These are phyloP conservation scores for Capreolus pygargus DNA, from an alignment of 2,113 vertebrate genomes.

Conservation along the genomic window DNA sequence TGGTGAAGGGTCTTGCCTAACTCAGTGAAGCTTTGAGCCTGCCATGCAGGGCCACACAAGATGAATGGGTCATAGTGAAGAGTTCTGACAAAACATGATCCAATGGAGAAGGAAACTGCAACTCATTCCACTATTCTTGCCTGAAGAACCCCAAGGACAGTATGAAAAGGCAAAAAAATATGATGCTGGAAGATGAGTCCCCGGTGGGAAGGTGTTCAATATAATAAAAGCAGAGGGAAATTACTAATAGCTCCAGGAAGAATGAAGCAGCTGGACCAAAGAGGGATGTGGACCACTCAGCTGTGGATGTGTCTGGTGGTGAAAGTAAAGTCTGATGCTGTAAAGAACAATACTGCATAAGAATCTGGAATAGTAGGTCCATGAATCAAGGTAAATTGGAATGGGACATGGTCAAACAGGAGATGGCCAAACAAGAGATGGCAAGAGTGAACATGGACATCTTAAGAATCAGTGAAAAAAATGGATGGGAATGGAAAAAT, in stretches of 20 bases:
- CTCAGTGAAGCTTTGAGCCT: background rate
- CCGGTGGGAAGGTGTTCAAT: background rate
- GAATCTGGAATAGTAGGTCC: background rate
- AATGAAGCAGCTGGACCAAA: background rate
- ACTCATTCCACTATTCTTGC: background rate
- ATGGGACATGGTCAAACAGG: background rate
- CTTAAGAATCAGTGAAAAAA: background rate
- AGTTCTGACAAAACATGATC: background rate
- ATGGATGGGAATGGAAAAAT: background rate
- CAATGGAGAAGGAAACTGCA: background rate
- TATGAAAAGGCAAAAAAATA: background rate
- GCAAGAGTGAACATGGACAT: background rate
- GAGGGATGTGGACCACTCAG: background rate
- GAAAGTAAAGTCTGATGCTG: background rate
- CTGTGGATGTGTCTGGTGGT: background rate
- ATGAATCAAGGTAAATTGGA: background rate
- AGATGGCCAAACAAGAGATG: background rate
- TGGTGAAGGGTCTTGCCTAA: background rate
- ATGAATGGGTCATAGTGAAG: background rate
- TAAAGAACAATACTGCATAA: background rate
- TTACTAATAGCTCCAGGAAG: background rate
- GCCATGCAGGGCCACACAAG: background rate
- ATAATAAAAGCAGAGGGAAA: background rate
- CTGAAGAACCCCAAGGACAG: background rate
- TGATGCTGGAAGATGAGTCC: background rate